These are phyloP conservation scores for Asteroscopus sphinx DNA, from an alignment of 2,888 invertebrate genomes.

Conservation along the genomic window DNA sequence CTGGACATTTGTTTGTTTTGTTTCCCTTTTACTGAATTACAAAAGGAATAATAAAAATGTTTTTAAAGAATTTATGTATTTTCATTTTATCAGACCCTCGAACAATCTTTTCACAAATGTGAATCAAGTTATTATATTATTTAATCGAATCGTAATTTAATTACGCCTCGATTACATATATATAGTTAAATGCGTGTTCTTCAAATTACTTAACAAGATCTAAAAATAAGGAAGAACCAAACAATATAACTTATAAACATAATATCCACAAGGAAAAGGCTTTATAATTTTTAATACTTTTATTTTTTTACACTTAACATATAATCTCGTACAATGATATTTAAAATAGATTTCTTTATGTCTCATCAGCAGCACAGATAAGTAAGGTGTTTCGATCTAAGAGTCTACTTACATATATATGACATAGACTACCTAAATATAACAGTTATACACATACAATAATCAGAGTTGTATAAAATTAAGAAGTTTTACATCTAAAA, in stretches of 20 bases:
- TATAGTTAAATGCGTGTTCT: no score
- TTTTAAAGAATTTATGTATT: constrained; percentile 13
- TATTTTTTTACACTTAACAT: constrained; percentile 87
- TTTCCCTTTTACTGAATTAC: constrained; percentile 24
- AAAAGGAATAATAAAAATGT: constrained; percentile 25
- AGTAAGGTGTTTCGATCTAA: constrained; percentile 63
- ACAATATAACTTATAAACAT: background rate
- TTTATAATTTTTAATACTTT: constrained; percentile 68
- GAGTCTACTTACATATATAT: constrained; percentile 55
- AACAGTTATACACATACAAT: constrained; percentile 55
- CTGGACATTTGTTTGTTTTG: constrained; percentile 55
- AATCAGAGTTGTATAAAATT: constrained; percentile 45
- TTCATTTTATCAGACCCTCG: constrained; percentile 10
- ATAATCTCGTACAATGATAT: constrained; percentile 86
- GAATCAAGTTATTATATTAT: no score
- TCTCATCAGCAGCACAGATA: constrained; percentile 79
- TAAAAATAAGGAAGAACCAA: no score
- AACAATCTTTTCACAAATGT: no score
- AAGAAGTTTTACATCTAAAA: constrained; percentile 30
- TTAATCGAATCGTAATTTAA: no score
- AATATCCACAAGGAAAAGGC: background rate
- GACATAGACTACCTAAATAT: constrained; percentile 51
- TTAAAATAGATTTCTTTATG: constrained; percentile 88
- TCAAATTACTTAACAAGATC: no score
- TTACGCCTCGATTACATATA: no score